Evolutionary conservation across 2,888 invertebrate species (phyloP).

Genomic region (Drosophila prolongata): DNA sequence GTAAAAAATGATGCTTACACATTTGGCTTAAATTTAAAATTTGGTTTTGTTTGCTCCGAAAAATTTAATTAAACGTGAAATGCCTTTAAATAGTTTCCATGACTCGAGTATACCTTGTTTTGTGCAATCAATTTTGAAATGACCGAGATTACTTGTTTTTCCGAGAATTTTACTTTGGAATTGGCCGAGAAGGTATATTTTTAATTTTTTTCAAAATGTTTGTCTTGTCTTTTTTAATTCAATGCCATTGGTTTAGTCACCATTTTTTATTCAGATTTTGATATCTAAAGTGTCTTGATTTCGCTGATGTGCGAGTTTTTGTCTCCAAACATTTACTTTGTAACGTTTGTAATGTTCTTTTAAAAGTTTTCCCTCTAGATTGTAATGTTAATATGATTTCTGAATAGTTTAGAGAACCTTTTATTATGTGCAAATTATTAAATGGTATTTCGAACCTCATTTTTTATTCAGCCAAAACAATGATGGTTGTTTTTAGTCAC

Average conservation of each 20-base stretch:
- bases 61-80: slow-evolving; percentile 73
- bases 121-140: slow-evolving; percentile 46
- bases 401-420: slow-evolving; percentile 12
- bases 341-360: slow-evolving; percentile 37
- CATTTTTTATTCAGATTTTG: slow-evolving; percentile 54
- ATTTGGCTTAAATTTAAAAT: slow-evolving; percentile 69
- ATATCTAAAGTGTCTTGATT: slow-evolving; percentile 32
- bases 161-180: slow-evolving; percentile 60
- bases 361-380: slow-evolving; percentile 37
- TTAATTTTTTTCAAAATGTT: slow-evolving; percentile 29
- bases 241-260: slow-evolving; percentile 45
- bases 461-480: slow-evolving; percentile 34
- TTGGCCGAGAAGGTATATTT: slow-evolving; percentile 56
- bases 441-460: slow-evolving; percentile 16
- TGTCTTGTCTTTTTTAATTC: slow-evolving; percentile 33
- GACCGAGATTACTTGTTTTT: slow-evolving; percentile 62
- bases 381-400: slow-evolving; percentile 21
- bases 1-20: slow-evolving; percentile 82
- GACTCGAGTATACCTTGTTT: slow-evolving; percentile 42
- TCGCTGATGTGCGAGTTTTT: slow-evolving; percentile 20
- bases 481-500: slow-evolving; percentile 28
- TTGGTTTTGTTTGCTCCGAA: slow-evolving; percentile 76
- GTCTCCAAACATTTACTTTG: slow-evolving; percentile 35
- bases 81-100: slow-evolving; percentile 62
- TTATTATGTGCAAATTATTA: slow-evolving; percentile 21